These are phyloP conservation scores for Anas platyrhynchos DNA, from an alignment of 2,113 vertebrate genomes.

Conservation along the genomic window DNA sequence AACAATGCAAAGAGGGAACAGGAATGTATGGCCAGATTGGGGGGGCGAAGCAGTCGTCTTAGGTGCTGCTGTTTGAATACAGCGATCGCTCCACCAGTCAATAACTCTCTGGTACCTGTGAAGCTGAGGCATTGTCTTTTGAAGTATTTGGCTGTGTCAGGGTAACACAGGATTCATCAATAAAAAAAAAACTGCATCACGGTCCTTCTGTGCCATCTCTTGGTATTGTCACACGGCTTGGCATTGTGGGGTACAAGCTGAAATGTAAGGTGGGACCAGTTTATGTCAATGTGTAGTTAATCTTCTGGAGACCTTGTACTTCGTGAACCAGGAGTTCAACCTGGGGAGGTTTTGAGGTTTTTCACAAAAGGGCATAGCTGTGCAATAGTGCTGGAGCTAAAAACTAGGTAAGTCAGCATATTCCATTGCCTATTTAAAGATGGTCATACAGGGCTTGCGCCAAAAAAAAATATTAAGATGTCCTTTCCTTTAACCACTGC, in stretches of 20 bases:
- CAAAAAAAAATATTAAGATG: not conserved
- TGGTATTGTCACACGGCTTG: rapidly evolving
- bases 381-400: not conserved
- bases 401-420: rapidly evolving
- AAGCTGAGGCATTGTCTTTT: not conserved
- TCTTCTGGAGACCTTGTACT: not conserved
- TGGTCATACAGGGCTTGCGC: not conserved
- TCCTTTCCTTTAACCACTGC: slow-evolving; percentile 6
- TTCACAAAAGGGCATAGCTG: not conserved
- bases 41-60: not conserved
- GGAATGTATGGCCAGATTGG: not conserved
- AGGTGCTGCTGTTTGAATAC: not conserved
- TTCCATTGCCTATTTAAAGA: not conserved
- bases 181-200: not conserved
- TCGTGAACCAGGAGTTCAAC: not conserved
- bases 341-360: not conserved
- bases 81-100: not conserved
- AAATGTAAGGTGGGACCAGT: not conserved
- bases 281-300: not conserved
- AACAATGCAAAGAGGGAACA: rapidly evolving
- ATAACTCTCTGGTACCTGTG: not conserved
- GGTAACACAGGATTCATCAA: not conserved
- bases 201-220: not conserved
- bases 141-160: not conserved
- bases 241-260: not conserved